phyloP scores from a whole-genome alignment of 1,140 invertebrate genomes.

The Sitobion miscanthi region DNA sequence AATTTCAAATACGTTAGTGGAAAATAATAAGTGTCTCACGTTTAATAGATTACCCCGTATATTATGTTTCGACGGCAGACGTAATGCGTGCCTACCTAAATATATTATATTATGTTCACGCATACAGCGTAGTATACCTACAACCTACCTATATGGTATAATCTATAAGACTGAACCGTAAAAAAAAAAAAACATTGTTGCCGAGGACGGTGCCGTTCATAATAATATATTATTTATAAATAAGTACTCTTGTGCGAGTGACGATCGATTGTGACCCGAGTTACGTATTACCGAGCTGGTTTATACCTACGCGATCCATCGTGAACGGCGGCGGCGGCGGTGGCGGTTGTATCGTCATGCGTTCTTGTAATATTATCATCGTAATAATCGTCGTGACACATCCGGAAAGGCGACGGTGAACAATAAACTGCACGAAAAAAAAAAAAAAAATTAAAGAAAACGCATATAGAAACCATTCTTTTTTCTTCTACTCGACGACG shows the following conservation, averaged over 20 bases:
- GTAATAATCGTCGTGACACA: background rate
- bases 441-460: background rate
- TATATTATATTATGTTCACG: background rate
- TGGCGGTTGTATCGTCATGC: background rate
- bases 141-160: background rate
- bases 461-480: background rate
- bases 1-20: too few species aligned
- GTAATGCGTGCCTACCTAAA: background rate
- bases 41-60: too few species aligned
- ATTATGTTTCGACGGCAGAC: background rate
- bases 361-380: background rate
- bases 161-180: background rate
- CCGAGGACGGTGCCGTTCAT: background rate
- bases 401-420: background rate
- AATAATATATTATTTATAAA: background rate
- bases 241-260: background rate
- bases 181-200: background rate
- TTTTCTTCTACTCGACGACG: background rate
- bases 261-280: background rate
- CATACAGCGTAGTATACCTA: background rate
- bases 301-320: background rate
- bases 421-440: background rate
- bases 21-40: too few species aligned
- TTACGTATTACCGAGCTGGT: background rate
- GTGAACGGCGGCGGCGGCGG: too few species aligned